Evolutionary conservation across 1,140 invertebrate species (phyloP), one percentile per base, ranked within the genome.

Genomic region (Globodera rostochiensis): DNA sequence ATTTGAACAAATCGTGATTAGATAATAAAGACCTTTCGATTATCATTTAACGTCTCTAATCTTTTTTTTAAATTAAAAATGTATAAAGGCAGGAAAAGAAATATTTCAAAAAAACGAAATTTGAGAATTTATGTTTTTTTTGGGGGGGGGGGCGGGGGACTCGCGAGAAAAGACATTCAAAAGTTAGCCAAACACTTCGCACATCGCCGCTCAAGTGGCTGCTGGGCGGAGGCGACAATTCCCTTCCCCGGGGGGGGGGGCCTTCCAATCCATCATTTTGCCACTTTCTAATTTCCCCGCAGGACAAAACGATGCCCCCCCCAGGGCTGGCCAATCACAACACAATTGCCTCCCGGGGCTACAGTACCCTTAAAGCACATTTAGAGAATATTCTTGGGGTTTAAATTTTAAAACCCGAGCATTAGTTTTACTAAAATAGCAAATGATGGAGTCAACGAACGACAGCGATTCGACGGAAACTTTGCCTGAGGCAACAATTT

Each of bases 361-460:
- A 64, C 57, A 64, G 57, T 64, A 64, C 15, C 57, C 50, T 53
- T 53, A 1, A 36, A 36, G 36, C 36, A 36, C 36, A 36, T 36
- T 36, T 36, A 36, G 36, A 36, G 36, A 36, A 36, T 36, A 36
- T 36, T 36, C 36, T 1, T 36, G 36, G 3, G 1, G 2, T 36
- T 36, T 36, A 36, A 36, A 36, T 36, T 36, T 36, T 36, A 36
- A 36, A 36, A 36, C 36, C 36, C 36, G 36, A 36, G 36, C 36
- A 36, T 36, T 36, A 36, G 36, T 1, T 36, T 36, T 36, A 36
- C 36, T 36, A 36, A 36, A 36, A 36, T 25, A 15, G 67, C 67
- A 45, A 70, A 21, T 49, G 76, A 77, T 64, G 76, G n/a, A 21
- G 15, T 64, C 70, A 36, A 69, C 66, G 66, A 67, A 67, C 45